These are phyloP conservation scores for Tapirus indicus DNA, from an alignment of 2,797 vertebrate genomes.

Conservation along the genomic window DNA sequence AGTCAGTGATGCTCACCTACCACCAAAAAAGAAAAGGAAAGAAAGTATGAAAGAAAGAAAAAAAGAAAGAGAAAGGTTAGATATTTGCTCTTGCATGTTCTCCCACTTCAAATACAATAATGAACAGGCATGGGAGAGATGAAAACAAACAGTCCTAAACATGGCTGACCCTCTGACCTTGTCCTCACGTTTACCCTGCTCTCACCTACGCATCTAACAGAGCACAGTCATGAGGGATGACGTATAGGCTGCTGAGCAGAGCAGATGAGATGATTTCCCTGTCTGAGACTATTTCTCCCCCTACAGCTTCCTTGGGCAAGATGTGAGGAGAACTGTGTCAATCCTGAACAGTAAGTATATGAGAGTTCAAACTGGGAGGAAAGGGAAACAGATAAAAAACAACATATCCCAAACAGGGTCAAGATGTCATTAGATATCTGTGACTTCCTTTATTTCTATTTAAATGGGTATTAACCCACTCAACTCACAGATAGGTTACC, in stretches of 20 bases:
- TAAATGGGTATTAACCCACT: background rate
- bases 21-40: too few species aligned
- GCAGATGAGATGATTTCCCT: background rate
- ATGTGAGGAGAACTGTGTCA: constrained; percentile 87
- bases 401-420: background rate
- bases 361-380: background rate
- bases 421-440: background rate
- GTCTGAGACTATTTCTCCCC: constrained; percentile 73
- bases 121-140: background rate
- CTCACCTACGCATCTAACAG: background rate
- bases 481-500: background rate
- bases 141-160: background rate
- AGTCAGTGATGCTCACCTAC: background rate
- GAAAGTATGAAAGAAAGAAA: too few species aligned
- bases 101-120: background rate
- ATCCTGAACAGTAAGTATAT: constrained; percentile 88
- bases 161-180: background rate
- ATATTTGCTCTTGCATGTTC: background rate
- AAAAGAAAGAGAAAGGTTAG: background rate
- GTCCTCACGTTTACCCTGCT: background rate
- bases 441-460: constrained; percentile 50
- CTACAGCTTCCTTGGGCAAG: constrained; percentile 83
- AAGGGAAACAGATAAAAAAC: constrained; percentile 49
- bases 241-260: background rate
- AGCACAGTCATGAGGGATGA: background rate